Percentiles rank a stretch among this genome's conserved stretches.
These are phyloP conservation scores for Biston stratarius DNA, from an alignment of 2,888 invertebrate species.

Conservation along the genomic window DNA sequence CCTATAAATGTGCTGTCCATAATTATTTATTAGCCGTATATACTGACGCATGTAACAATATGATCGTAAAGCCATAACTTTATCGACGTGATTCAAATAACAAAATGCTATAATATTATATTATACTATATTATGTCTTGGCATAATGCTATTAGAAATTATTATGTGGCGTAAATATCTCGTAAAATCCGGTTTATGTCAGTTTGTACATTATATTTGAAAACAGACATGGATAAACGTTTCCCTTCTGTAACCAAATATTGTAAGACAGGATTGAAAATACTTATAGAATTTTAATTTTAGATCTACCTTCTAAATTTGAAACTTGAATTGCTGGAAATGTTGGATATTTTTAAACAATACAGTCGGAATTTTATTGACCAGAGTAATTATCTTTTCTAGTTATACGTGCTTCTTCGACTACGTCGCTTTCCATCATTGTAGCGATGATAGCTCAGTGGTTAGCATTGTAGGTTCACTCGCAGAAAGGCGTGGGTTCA, in stretches of 20 bases:
- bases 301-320: too few species aligned
- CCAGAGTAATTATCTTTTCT: too few species aligned
- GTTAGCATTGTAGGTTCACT: too few species aligned
- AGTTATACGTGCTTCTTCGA: too few species aligned
- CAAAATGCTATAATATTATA: conserved; percentile 23
- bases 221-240: neutral
- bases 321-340: too few species aligned
- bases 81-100: conserved; percentile 28
- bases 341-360: too few species aligned
- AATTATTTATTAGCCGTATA: conserved; percentile 27
- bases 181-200: conserved; percentile 23
- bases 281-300: too few species aligned
- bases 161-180: conserved; percentile 29
- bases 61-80: conserved; percentile 32
- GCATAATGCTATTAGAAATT: conserved; percentile 22
- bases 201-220: neutral
- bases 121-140: conserved; percentile 6
- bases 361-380: too few species aligned
- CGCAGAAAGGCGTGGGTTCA: too few species aligned
- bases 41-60: conserved; percentile 33
- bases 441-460: too few species aligned
- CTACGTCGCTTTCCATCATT: too few species aligned
- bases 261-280: too few species aligned
- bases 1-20: conserved; percentile 7
- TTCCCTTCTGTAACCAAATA: neutral